Evolutionary conservation across 1,140 invertebrate genomes (phyloP), one percentile per base, ranked within the genome.

Genomic region (Nixonia krombeini): DNA sequence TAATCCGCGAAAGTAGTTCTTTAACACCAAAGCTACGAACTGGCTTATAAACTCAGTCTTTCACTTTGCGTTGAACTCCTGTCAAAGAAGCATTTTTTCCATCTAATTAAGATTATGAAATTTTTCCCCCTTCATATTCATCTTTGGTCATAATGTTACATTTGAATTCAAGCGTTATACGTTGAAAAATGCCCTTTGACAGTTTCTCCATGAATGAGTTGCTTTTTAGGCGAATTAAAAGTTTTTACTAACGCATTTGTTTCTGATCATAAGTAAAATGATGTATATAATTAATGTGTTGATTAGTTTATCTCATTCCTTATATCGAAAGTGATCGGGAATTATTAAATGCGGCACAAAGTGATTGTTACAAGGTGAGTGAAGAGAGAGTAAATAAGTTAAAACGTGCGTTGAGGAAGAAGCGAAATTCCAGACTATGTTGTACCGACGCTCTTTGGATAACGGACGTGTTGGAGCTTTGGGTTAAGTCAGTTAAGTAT

Each of bases 401-500:
- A 2, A 9, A 7, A 41, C 2, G 29, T 2, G 25, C 25, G 25
- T 9, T 26, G 29, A 31, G 3, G 12, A 31, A n/a, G 8, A 10
- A n/a, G 9, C 29, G 9, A 10, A 31, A n/a, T 31, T 31, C 29
- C n/a, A n/a, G n/a, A n/a, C 8, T 31, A 10, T 31, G 3, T 3
- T 8, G 29, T n/a, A 31, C 3, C 29, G 29, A 31, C 29, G 53
- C 29, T 59, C n/a, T 71, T 64, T 58, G 57, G 55, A 63, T 45
- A 67, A 63, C 50, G 63, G 51, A 63, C 50, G 58, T 67, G 50
- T 58, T 13, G 57, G 44, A 67, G 58, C 59, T 63, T 57, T 67
- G 40, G 47, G 66, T 23, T 65, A 69, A 73, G 67, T 70, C 63
- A 50, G 71, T 73, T 70, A 70, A 73, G 71, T 73, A 70, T 56